These are phyloP conservation scores for Buteo buteo DNA, from an alignment of 2,113 vertebrate genomes.

Conservation along the genomic window DNA sequence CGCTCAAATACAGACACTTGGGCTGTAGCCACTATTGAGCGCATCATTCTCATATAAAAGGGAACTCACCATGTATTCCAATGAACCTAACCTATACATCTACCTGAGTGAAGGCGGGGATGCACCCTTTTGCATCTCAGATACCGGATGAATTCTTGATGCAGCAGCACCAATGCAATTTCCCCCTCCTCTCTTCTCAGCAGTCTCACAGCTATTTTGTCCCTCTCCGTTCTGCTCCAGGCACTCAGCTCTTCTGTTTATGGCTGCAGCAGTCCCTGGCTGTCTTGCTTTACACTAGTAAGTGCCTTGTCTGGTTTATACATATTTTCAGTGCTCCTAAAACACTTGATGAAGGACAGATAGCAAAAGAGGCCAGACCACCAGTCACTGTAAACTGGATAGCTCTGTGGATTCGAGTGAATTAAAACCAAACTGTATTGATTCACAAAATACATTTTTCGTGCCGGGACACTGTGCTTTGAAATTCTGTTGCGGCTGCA, in stretches of 20 bases:
- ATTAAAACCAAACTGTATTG: not conserved
- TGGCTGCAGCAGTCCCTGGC: not conserved
- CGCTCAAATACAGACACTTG: not conserved
- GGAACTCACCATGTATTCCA: not conserved
- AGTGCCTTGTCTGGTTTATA: not conserved
- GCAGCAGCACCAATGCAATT: not conserved
- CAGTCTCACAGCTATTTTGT: not conserved
- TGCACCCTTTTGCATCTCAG: not conserved
- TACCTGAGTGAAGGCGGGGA: not conserved
- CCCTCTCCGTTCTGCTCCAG: not conserved
- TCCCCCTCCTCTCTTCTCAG: not conserved
- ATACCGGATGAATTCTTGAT: not conserved
- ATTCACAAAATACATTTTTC: conserved; percentile 21
- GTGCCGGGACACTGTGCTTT: not conserved
- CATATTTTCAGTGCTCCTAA: not conserved
- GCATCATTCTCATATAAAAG: not conserved
- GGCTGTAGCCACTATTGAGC: not conserved
- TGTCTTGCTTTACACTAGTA: not conserved
- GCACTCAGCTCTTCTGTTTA: not conserved
- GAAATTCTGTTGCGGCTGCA: not conserved
- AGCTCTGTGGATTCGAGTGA: not conserved
- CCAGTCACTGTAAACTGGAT: not conserved
- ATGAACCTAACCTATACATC: not conserved
- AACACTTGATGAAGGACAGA: conserved; percentile 25
- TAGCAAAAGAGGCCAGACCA: not conserved